Conservation (phyloP, 2,113 vertebrate species). For the Pelvicachromis taeniatus region DNA sequence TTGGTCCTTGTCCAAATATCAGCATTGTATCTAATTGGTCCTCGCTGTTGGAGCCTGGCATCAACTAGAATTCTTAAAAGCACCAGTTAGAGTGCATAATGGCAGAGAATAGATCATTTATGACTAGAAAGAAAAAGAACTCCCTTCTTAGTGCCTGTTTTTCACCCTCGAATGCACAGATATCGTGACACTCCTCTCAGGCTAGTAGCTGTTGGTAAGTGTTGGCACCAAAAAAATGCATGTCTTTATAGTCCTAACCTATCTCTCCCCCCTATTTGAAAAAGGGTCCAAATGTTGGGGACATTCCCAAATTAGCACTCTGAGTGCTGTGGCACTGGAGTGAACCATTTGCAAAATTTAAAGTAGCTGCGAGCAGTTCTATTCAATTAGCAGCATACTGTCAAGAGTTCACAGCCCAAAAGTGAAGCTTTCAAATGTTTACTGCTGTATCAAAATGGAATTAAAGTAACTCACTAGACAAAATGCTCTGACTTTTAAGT, state of each 20-base stretch:
- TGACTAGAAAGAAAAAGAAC: conserved; percentile 7
- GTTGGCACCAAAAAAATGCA: neutral
- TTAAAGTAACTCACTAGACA: neutral
- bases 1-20: conserved; percentile 51
- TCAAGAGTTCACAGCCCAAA: neutral
- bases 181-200: conserved; percentile 26
- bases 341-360: conserved; percentile 9
- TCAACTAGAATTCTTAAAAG: conserved; percentile 43
- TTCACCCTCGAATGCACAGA: conserved; percentile 4
- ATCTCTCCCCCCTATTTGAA: neutral
- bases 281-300: conserved; percentile 15
- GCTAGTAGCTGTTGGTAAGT: neutral
- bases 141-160: conserved; percentile 16
- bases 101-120: conserved; percentile 55
- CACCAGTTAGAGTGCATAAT: conserved; percentile 38
- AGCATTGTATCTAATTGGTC: conserved; percentile 50
- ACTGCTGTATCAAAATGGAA: neutral
- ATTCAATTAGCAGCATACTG: neutral
- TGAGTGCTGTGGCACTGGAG: neutral
- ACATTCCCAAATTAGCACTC: conserved; percentile 29
- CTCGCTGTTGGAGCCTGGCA: conserved; percentile 42
- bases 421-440: neutral
- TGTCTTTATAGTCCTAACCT: neutral
- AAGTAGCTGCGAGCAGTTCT: neutral
- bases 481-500: neutral